These are phyloP conservation scores for Typhlichthys eigenmanni DNA, from an alignment of 2,797 vertebrate genomes.

Conservation along the genomic window DNA sequence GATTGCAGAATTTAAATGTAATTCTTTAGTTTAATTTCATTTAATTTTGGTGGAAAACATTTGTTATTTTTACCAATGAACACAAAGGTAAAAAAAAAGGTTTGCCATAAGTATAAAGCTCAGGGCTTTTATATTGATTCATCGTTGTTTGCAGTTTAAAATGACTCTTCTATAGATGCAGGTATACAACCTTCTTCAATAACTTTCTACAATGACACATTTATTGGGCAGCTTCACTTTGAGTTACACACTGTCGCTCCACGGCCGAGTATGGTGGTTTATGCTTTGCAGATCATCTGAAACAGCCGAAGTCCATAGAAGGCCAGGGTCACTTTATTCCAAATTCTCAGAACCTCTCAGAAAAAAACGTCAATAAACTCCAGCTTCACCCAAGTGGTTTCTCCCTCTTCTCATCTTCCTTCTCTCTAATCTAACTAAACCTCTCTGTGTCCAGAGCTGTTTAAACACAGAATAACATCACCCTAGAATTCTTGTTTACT, in stretches of 20 bases:
- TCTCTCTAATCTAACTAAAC: slow-evolving; percentile 30
- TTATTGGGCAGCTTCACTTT: slow-evolving; percentile 5
- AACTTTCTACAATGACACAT: too few species aligned
- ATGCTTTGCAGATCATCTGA: slow-evolving; percentile 14
- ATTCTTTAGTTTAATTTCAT: too few species aligned
- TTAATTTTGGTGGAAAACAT: too few species aligned
- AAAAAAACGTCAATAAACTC: slow-evolving; percentile 32
- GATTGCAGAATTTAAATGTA: too few species aligned
- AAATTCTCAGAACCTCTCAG: slow-evolving; percentile 28
- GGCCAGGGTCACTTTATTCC: slow-evolving; percentile 31
- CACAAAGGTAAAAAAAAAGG: too few species aligned
- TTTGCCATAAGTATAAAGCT: too few species aligned
- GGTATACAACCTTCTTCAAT: too few species aligned
- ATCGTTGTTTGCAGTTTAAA: too few species aligned
- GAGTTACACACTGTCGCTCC: slow-evolving; percentile 4
- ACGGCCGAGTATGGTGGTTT: slow-evolving; percentile 28
- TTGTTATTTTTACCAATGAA: too few species aligned
- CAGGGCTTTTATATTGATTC: too few species aligned
- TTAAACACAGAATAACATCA: slow-evolving; percentile 57
- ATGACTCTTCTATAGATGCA: too few species aligned
- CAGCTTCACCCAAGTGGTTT: slow-evolving; percentile 16
- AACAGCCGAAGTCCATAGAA: slow-evolving; percentile 27
- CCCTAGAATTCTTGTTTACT: slow-evolving; percentile 49
- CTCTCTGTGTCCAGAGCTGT: slow-evolving; percentile 44
- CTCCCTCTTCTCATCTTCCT: slow-evolving; percentile 29